Percentiles rank a stretch among this genome's conserved stretches.
Conservation (phyloP, 2,888 invertebrate genomes). For the Trissolcus brochymenae region DNA sequence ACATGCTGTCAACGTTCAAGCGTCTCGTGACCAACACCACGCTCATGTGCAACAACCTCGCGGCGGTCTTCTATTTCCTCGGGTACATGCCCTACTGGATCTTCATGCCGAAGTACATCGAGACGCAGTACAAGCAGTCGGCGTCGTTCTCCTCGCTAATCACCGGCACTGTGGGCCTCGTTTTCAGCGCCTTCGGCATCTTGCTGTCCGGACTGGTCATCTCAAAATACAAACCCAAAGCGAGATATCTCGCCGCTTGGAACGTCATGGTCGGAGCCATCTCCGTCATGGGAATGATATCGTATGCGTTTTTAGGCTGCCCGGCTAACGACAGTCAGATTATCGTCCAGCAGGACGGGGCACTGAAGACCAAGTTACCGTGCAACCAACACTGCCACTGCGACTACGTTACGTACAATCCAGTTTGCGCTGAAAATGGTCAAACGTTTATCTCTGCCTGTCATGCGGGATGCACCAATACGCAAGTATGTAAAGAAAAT, state of each 20-base stretch:
- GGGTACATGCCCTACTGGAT: conserved; percentile 87
- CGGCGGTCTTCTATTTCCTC: conserved; percentile 84
- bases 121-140: conserved; percentile 87
- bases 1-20: conserved; percentile 82
- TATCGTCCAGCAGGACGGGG: conserved; percentile 74
- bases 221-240: conserved; percentile 82
- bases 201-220: conserved; percentile 83
- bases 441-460: conserved; percentile 87
- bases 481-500: conserved; percentile 64
- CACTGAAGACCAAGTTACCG: conserved; percentile 75
- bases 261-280: conserved; percentile 82
- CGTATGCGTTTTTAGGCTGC: conserved; percentile 83
- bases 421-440: conserved; percentile 83
- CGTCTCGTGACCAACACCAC: conserved; percentile 82
- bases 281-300: conserved; percentile 81
- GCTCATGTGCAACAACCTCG: conserved; percentile 84
- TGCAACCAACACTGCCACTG: conserved; percentile 84
- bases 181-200: conserved; percentile 83
- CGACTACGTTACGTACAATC: conserved; percentile 84
- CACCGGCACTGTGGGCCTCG: conserved; percentile 84
- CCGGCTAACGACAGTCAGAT: conserved; percentile 79
- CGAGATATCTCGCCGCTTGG: conserved; percentile 83
- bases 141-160: conserved; percentile 86
- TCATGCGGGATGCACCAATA: conserved; percentile 84
- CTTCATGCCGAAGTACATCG: conserved; percentile 89